Evolutionary conservation across 2,113 vertebrate genomes (phyloP).

Genomic region (Spea multiplicata): DNA sequence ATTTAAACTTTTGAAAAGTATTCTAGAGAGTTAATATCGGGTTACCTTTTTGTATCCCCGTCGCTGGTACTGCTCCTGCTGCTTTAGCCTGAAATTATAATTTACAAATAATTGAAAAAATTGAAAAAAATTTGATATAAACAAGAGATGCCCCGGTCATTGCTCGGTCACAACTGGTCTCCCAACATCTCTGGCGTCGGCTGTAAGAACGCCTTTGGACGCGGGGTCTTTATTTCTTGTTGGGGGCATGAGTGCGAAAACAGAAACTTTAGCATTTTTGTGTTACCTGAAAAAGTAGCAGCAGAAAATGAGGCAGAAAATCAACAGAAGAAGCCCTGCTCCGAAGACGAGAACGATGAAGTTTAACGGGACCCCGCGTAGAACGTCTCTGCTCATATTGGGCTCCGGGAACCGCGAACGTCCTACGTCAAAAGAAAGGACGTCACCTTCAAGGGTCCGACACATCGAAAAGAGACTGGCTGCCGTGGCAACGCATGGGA

Average conservation of each 20-base stretch:
- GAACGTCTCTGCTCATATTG: conserved; percentile 15
- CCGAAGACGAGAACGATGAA: conserved; percentile 75
- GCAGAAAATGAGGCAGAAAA: conserved; percentile 80
- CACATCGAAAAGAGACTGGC: too few relatives aligned
- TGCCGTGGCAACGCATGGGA: too few relatives aligned
- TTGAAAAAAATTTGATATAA: not conserved
- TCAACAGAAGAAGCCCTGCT: conserved; percentile 75
- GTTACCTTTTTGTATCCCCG: conserved; percentile 79
- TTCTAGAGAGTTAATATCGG: too few relatives aligned
- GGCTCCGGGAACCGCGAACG: not conserved
- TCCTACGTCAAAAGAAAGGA: not conserved
- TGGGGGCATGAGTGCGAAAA: too few relatives aligned
- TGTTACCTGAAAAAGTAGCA: conserved; percentile 76
- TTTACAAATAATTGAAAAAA: not conserved
- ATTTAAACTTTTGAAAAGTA: too few relatives aligned
- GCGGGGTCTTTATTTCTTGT: too few relatives aligned
- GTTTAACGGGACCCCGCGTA: conserved; percentile 61
- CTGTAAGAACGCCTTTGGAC: too few relatives aligned
- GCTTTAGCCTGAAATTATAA: conserved; percentile 65
- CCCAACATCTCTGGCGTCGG: too few relatives aligned
- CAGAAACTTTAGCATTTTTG: too few relatives aligned
- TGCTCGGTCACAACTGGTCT: too few relatives aligned
- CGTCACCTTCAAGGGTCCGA: too few relatives aligned
- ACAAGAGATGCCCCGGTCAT: not conserved
- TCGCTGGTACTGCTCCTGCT: conserved; percentile 73